These are phyloP conservation scores for Malacosoma neustria DNA, from an alignment of 2,888 invertebrate genomes.

Conservation along the genomic window DNA sequence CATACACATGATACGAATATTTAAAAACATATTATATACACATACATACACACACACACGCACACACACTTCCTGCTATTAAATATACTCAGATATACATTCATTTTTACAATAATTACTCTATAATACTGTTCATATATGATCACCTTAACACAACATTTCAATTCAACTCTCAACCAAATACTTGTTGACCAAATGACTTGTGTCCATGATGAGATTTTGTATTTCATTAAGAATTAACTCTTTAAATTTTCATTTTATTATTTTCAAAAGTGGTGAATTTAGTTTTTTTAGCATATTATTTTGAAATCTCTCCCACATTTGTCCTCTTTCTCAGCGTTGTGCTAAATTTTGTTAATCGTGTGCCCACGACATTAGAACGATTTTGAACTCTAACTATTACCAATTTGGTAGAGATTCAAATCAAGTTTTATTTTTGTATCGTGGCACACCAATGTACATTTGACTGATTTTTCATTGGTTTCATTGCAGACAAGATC, in stretches of 20 bases:
- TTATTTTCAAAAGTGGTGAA: background rate
- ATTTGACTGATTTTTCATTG: slow-evolving; percentile 54
- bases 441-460: slow-evolving; percentile 11
- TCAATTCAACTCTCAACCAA: slow-evolving; percentile 1
- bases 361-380: background rate
- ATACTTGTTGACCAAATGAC: slow-evolving; percentile 7
- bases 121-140: background rate
- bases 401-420: background rate
- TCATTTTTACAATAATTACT: background rate
- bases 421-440: background rate
- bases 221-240: background rate
- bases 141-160: slow-evolving; percentile 2
- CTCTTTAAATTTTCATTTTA: too few relatives aligned
- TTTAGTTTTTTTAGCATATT: background rate
- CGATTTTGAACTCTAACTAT: background rate
- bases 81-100: background rate
- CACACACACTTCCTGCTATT: slow-evolving; percentile 12
- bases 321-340: background rate
- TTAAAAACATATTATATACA: slow-evolving; percentile 9
- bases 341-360: background rate
- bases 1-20: slow-evolving; percentile 12
- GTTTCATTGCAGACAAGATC: slow-evolving; percentile 96
- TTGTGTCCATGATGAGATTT: slow-evolving; percentile 1
- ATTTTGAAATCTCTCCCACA: background rate
- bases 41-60: slow-evolving; percentile 13